Evolutionary conservation across 2,113 vertebrate species (phyloP).

Genomic region (Nycticebus coucang): DNA sequence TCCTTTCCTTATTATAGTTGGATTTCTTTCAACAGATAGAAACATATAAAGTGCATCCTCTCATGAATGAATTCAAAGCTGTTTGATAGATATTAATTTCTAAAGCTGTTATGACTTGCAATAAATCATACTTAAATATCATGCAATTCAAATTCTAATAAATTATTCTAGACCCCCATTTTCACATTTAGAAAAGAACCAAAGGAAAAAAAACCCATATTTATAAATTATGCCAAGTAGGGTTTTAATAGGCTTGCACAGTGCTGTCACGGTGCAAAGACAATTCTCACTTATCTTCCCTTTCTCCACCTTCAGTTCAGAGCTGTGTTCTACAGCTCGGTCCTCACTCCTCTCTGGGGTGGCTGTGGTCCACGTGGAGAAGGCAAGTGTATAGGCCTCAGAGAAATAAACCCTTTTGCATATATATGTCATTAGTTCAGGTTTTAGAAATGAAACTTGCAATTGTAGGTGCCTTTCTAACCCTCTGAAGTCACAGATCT

Average conservation of each 20-base stretch:
- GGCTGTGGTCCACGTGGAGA: background rate
- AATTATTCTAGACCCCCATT: background rate
- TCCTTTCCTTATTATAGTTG: background rate
- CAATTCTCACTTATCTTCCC: accelerated
- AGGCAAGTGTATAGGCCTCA: accelerated
- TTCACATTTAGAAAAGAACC: background rate
- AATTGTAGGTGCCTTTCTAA: background rate
- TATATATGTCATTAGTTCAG: background rate
- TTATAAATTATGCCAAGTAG: background rate
- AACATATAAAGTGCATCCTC: slow-evolving; percentile 28
- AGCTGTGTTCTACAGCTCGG: accelerated
- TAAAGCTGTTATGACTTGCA: background rate
- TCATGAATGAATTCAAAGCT: slow-evolving; percentile 39
- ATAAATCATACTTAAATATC: slow-evolving; percentile 29
- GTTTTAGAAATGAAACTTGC: background rate
- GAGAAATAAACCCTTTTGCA: background rate
- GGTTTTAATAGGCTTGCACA: accelerated
- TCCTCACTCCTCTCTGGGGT: accelerated
- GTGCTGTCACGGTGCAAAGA: accelerated
- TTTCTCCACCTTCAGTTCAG: accelerated
- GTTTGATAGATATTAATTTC: background rate
- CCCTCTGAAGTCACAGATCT: background rate
- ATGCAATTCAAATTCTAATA: background rate
- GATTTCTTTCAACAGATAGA: slow-evolving; percentile 27
- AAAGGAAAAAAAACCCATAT: background rate